A percentile compares a stretch with the other conserved stretches of the same genome.
These are phyloP conservation scores for Azemiops feae DNA, from an alignment of 2,113 vertebrate species.

Conservation along the genomic window DNA sequence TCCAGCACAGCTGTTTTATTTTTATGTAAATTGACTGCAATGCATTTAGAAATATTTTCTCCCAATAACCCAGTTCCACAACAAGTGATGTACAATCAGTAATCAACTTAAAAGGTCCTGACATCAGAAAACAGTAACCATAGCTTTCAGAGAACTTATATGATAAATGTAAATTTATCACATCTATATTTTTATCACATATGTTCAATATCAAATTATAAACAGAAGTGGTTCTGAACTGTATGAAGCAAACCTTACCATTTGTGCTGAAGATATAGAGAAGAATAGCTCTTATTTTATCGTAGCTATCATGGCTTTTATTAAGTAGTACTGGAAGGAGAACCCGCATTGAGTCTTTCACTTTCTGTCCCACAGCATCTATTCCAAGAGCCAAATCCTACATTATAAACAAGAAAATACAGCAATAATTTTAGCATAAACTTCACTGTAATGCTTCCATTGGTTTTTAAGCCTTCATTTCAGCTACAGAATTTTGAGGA, in stretches of 20 bases:
- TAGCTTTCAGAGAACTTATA: neutral
- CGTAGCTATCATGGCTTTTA: constrained; percentile 78
- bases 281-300: constrained; percentile 94
- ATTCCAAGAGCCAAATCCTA: constrained; percentile 94
- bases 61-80: neutral
- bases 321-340: constrained; percentile 89
- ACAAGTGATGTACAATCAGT: neutral
- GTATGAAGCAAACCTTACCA: constrained; percentile 68
- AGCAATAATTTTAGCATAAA: neutral
- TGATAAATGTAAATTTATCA: neutral
- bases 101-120: neutral
- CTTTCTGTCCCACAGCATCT: constrained; percentile 88
- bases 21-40: neutral
- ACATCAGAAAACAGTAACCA: neutral
- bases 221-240: neutral
- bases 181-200: neutral
- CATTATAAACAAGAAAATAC: constrained; percentile 24
- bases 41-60: neutral
- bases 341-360: constrained; percentile 93
- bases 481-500: neutral
- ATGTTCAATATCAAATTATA: neutral
- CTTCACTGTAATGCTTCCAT: neutral
- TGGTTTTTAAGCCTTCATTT: neutral
- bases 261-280: constrained; percentile 95
- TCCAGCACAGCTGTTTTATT: too few species aligned